These are phyloP conservation scores for Anoura caudifer DNA, from an alignment of 2,113 vertebrate species.

Conservation along the genomic window DNA sequence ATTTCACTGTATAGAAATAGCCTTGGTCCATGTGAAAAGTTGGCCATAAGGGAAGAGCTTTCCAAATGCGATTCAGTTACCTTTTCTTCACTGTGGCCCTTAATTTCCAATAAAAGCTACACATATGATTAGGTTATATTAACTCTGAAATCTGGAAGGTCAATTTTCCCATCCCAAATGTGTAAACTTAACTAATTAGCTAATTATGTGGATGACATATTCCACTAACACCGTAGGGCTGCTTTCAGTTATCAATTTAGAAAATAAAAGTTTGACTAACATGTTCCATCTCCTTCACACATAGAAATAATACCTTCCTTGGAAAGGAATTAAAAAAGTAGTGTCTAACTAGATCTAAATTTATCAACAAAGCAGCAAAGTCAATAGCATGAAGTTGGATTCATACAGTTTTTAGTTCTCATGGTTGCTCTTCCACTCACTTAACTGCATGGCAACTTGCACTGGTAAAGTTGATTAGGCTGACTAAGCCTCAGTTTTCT, in stretches of 20 bases:
- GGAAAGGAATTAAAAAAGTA: conserved; percentile 1
- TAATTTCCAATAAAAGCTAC: not conserved
- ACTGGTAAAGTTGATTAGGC: not conserved
- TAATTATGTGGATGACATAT: not conserved
- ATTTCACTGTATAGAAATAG: not conserved
- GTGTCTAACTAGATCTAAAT: not conserved
- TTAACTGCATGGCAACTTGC: not conserved
- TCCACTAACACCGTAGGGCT: not conserved
- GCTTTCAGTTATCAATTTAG: not conserved
- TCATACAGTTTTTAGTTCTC: not conserved
- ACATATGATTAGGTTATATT: not conserved
- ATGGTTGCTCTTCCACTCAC: not conserved
- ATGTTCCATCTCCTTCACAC: not conserved
- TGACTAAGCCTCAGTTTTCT: not conserved
- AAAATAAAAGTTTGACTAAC: not conserved
- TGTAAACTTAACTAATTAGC: not conserved
- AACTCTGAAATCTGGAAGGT: not conserved
- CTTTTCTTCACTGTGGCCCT: not conserved
- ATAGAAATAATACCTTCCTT: not conserved
- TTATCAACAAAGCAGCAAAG: not conserved
- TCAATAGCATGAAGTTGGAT: not conserved
- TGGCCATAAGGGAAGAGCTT: not conserved
- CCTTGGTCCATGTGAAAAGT: not conserved
- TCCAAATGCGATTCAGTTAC: not conserved
- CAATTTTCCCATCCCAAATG: not conserved